Evolutionary conservation across 2,797 vertebrate species (phyloP).

Genomic region (Phyllotis vaccarum): DNA sequence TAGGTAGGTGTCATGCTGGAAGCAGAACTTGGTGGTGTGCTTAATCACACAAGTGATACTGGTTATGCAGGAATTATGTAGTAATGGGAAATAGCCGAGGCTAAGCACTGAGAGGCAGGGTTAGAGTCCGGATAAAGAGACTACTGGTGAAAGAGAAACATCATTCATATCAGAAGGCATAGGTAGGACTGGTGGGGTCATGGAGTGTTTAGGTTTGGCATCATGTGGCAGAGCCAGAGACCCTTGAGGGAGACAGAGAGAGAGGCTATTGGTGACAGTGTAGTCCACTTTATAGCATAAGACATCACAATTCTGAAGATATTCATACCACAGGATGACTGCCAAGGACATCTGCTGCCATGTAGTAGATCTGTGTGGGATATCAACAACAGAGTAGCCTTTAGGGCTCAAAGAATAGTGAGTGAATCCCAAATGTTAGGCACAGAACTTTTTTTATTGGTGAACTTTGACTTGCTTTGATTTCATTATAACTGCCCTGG

Average conservation of each 20-base stretch:
- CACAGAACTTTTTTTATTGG: background rate
- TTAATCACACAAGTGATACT: background rate
- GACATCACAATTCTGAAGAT: background rate
- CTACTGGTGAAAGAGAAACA: background rate
- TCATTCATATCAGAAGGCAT: background rate
- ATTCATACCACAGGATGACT: no score
- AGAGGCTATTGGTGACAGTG: no score
- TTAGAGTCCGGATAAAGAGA: background rate
- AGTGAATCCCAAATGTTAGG: background rate
- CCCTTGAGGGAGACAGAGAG: background rate
- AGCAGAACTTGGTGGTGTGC: background rate
- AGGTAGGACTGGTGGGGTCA: accelerated
- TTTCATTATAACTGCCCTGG: background rate
- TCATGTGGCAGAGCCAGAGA: background rate
- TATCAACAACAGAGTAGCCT: background rate
- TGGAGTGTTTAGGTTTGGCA: background rate
- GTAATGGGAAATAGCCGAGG: background rate
- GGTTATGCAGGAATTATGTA: background rate
- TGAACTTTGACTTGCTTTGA: no score
- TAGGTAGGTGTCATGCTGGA: background rate
- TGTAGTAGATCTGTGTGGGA: background rate
- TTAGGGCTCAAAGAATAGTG: background rate
- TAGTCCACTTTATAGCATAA: background rate
- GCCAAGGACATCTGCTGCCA: no score
- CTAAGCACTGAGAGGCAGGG: background rate